Conservation (phyloP, 2,797 vertebrate genomes). For the Microcaecilia unicolor region DNA sequence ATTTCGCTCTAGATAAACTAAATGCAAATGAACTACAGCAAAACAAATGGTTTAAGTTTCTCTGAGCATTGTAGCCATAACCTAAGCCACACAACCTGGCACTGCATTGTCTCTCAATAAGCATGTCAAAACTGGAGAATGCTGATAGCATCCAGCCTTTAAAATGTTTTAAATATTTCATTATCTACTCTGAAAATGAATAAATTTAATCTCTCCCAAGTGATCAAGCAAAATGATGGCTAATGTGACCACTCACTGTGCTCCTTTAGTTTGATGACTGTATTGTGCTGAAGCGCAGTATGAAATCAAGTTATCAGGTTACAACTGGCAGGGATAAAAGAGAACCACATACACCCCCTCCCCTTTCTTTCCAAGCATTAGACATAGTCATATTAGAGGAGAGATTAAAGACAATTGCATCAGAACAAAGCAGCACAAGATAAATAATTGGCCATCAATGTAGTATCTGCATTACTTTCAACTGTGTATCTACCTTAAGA, state of each 20-base stretch:
- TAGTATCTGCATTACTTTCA: no score
- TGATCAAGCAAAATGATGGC: conserved; percentile 60
- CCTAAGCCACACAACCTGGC: background rate
- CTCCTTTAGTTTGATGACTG: conserved; percentile 62
- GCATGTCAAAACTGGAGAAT: conserved; percentile 23
- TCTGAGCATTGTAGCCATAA: conserved; percentile 31
- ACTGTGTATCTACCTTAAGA: no score
- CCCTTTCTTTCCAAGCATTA: conserved; percentile 28
- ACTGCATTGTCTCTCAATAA: conserved; percentile 23
- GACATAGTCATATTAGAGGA: conserved; percentile 36
- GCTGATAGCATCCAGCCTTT: conserved; percentile 29
- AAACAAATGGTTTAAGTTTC: conserved; percentile 29
- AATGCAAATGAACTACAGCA: conserved; percentile 51
- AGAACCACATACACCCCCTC: conserved; percentile 45
- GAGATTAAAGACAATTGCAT: conserved; percentile 33
- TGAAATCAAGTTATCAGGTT: conserved; percentile 59
- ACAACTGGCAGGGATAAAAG: conserved; percentile 54
- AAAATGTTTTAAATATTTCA: conserved; percentile 60
- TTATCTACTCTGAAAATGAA: conserved; percentile 61
- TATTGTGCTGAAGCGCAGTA: conserved; percentile 57
- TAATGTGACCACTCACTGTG: conserved; percentile 60
- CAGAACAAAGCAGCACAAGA: no score
- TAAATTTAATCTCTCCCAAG: conserved; percentile 61
- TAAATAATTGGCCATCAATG: no score
- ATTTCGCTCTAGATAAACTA: conserved; percentile 63